These are phyloP conservation scores for Drosophila burlai DNA, from an alignment of 1,140 invertebrate genomes.

Conservation along the genomic window DNA sequence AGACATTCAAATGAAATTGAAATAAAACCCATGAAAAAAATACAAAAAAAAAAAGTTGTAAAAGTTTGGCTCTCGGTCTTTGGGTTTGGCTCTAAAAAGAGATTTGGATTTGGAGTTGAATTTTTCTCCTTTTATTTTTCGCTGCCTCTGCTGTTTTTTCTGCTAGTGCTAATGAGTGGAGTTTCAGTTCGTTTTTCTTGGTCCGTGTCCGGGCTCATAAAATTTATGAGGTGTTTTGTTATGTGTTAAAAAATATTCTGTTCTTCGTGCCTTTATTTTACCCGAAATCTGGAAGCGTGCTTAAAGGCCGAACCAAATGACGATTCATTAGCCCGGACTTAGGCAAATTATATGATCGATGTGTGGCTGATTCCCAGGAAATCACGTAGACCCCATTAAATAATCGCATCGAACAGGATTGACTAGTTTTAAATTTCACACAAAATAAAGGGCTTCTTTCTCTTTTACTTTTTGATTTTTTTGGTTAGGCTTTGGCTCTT, in stretches of 20 bases:
- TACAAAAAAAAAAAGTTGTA: constrained; percentile 21
- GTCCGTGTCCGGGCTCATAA: constrained; percentile 56
- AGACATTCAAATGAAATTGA: constrained; percentile 54
- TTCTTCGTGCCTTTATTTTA: constrained; percentile 13
- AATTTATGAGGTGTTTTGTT: constrained; percentile 82
- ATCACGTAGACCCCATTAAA: constrained; percentile 61
- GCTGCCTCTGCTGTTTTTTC: constrained; percentile 32
- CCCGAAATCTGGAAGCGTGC: constrained; percentile 47
- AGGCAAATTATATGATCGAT: constrained; percentile 77
- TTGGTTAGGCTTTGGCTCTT: constrained; percentile 2
- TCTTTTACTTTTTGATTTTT: constrained; percentile 6
- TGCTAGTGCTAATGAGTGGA: constrained; percentile 63
- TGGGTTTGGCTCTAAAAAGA: constrained; percentile 48
- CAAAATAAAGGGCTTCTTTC: constrained; percentile 21
- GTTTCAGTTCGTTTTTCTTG: constrained; percentile 36
- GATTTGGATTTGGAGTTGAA: constrained; percentile 35
- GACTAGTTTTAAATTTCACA: constrained; percentile 69
- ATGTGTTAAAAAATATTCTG: constrained; percentile 66
- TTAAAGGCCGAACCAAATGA: constrained; percentile 29
- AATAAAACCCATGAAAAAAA: constrained; percentile 35
- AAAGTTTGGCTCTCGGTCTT: constrained; percentile 32
- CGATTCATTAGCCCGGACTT: constrained; percentile 64
- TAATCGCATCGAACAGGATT: constrained; percentile 62
- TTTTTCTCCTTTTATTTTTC: constrained; percentile 31
- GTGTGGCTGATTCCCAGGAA: constrained; percentile 55